Conservation (phyloP, 2,113 vertebrate genomes). For the Bagarius yarrelli region DNA sequence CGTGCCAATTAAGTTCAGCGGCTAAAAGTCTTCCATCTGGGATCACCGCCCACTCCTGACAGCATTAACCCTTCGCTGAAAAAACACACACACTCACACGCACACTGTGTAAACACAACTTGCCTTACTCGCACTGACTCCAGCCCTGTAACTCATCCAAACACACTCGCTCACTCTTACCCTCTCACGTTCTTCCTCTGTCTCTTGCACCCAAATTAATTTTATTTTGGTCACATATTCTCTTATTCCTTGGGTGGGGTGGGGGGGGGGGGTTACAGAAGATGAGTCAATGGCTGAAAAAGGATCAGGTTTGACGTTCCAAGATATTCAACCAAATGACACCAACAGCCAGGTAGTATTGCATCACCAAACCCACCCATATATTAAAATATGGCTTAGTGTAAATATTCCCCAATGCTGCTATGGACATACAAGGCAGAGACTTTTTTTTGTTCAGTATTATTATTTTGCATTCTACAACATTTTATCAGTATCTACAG, state of each 20-base stretch:
- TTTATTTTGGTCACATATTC: constrained; percentile 40
- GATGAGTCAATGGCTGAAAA: constrained; percentile 40
- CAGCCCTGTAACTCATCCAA: constrained; percentile 22
- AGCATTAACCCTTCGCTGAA: constrained; percentile 61
- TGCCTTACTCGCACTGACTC: constrained; percentile 8
- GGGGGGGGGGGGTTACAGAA: constrained; percentile 9
- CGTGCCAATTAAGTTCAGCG: constrained; percentile 67
- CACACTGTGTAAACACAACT: constrained; percentile 20
- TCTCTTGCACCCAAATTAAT: background rate
- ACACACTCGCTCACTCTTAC: constrained; percentile 8
- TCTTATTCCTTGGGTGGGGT: constrained; percentile 20
- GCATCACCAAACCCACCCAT: constrained; percentile 28
- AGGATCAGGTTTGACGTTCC: constrained; percentile 17
- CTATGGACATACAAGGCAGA: background rate
- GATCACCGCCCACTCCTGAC: constrained; percentile 56
- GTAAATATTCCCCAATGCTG: constrained; percentile 3
- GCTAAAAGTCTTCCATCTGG: constrained; percentile 64
- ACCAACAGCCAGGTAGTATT: constrained; percentile 42
- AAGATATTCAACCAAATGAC: constrained; percentile 33
- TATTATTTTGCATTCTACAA: background rate
- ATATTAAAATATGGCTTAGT: constrained; percentile 3
- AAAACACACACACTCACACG: background rate
- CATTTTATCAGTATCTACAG: background rate
- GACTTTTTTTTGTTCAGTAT: background rate
- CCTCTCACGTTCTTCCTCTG: background rate